Conservation (phyloP, 2,113 vertebrate species). For the Myodes glareolus region DNA sequence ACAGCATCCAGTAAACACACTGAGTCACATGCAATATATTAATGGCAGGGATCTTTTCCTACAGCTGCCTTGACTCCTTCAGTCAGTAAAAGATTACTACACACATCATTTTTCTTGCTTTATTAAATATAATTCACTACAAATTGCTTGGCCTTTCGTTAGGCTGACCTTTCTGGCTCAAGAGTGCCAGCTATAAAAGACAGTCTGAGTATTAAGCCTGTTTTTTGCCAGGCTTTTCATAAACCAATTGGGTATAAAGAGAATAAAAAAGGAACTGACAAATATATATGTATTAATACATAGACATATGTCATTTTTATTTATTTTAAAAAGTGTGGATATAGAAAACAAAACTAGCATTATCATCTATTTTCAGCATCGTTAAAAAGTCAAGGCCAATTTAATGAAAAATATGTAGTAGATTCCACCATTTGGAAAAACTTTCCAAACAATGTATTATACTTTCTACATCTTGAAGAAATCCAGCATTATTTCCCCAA, state of each 20-base stretch:
- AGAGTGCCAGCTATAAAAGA: background rate
- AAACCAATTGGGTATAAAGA: background rate
- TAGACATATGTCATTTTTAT: background rate
- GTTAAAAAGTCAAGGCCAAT: slow-evolving; percentile 1
- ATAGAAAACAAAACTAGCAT: slow-evolving; percentile 27
- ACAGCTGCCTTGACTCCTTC: background rate
- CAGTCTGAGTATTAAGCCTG: background rate
- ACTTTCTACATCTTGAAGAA: background rate
- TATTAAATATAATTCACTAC: slow-evolving; percentile 50
- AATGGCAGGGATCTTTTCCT: background rate
- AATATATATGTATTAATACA: background rate
- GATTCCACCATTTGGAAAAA: background rate
- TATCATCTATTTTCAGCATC: background rate
- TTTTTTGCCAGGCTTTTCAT: slow-evolving; percentile 37
- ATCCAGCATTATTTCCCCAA: background rate
- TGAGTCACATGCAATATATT: background rate
- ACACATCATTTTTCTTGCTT: slow-evolving; percentile 23
- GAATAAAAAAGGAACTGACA: slow-evolving; percentile 4
- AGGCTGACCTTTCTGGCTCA: background rate
- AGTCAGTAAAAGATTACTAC: slow-evolving; percentile 20
- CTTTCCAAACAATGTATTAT: background rate
- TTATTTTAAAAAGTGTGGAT: background rate
- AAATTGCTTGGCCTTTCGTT: slow-evolving; percentile 40
- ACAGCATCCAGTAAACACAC: background rate
- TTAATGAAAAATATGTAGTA: background rate